Base-by-base conservation (phyloP, 2,113 vertebrate species). In the Tor tambroides region DNA sequence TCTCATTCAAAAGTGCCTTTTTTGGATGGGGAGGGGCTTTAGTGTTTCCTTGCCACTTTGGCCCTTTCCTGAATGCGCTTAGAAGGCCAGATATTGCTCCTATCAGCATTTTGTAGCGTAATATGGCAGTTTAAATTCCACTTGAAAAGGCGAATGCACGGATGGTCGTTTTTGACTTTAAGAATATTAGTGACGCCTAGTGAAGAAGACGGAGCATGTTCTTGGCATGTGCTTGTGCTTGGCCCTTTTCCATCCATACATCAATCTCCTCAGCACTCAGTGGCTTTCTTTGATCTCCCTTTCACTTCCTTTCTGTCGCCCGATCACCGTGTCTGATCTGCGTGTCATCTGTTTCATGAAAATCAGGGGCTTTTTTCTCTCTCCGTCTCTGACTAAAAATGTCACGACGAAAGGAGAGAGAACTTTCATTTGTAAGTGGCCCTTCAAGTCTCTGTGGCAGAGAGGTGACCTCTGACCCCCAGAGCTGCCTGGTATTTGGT, bases 401-500 rank as follows among this genome's bases (percentile, higher is more conserved):
- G 89, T 86, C 86, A 88, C 15, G 14, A 6, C 9, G 54, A 69
- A 65, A 80, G 67, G 32, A n/a, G 30, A 3, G 21, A 15, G 38
- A 85, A 76, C 82, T 89, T 87, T 89, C 41, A 86, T 85, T 86
- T 87, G 82, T 35, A 59, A 63, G 67, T 84, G 69, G 28, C 51
- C 67, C 72, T 74, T 74, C 67, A 61, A 87, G 84, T 76, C 79
- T 85, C 72, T 11, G 77, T 63, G 32, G 59, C 80, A 76, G 85
- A 85, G 61, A 77, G 32, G 49, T 54, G 85, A 49, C 87, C 89
- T 80, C 76, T 79, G 87, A 90, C 85, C 89, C 84, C 84, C 46
- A 23, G 49, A 72, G 38, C 80, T 78, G 82, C 77, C 87, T 90
- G 89, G 89, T 90, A 90, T 90, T 90, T 38, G 87, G 81, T 88